These are phyloP conservation scores for Lytechinus variegatus DNA, from an alignment of 35 echinoderm and acorn worm species.

Conservation along the genomic window DNA sequence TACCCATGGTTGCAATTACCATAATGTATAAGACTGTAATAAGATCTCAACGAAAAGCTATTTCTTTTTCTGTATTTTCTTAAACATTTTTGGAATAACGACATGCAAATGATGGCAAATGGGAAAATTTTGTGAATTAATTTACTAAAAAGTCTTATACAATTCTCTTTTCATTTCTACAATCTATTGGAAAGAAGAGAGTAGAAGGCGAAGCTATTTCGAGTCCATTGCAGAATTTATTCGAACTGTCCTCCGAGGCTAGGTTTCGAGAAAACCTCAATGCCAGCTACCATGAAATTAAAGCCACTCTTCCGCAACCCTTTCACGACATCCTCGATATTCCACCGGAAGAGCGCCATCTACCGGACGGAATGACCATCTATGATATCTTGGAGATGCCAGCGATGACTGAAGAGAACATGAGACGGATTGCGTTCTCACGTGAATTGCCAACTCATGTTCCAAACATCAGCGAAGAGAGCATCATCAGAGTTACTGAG, in stretches of 20 bases:
- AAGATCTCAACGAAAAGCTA: no score
- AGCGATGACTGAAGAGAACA: conserved; percentile 44
- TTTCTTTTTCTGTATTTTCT: no score
- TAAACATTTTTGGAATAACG: no score
- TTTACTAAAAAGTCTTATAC: neutral
- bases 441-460: neutral
- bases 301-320: conserved; percentile 32
- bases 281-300: neutral
- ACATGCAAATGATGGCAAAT: no score
- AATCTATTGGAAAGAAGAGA: neutral
- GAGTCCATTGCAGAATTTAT: neutral
- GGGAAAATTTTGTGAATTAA: no score
- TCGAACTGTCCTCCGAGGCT: neutral
- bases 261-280: neutral
- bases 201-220: neutral
- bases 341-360: conserved; percentile 55
- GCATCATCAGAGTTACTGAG: neutral
- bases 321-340: conserved; percentile 67
- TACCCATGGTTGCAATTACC: no score
- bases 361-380: conserved; percentile 57
- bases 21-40: no score
- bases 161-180: neutral
- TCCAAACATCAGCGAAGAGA: conserved; percentile 15
- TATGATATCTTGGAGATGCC: conserved; percentile 59
- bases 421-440: conserved; percentile 46